These are phyloP conservation scores for Atta texana DNA, from an alignment of 1,140 invertebrate species.

Conservation along the genomic window DNA sequence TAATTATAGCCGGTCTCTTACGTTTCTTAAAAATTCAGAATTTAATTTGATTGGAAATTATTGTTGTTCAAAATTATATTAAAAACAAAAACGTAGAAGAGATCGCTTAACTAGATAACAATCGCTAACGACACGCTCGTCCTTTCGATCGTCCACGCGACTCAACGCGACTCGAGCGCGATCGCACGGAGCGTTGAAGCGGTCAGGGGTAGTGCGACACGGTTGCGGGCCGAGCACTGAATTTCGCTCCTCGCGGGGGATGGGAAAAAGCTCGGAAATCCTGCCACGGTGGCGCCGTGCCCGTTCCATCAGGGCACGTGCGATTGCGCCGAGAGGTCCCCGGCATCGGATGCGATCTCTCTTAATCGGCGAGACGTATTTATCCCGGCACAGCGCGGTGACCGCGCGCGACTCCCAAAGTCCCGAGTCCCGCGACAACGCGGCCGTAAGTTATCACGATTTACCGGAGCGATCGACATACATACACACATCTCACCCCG, in stretches of 20 bases:
- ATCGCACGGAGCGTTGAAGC: conserved; percentile 10
- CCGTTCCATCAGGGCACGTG: conserved; percentile 50
- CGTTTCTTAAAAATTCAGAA: too few species aligned
- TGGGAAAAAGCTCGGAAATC: conserved; percentile 62
- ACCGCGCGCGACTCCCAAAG: conserved; percentile 8
- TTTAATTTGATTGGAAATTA: neutral
- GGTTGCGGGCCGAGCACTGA: conserved; percentile 69
- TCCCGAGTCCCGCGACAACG: conserved; percentile 4
- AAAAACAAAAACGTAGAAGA: neutral
- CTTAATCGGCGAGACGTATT: conserved; percentile 51
- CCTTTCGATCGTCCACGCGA: neutral
- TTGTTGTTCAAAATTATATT: neutral
- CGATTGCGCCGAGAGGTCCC: conserved; percentile 70
- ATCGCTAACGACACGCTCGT: neutral
- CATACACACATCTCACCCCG: conserved; percentile 1
- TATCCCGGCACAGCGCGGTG: neutral
- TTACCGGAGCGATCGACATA: conserved; percentile 41
- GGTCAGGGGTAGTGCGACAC: conserved; percentile 48
- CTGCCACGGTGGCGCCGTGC: conserved; percentile 68
- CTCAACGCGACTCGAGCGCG: neutral
- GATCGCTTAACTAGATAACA: neutral
- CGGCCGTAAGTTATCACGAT: conserved; percentile 51
- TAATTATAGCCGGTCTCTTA: neutral
- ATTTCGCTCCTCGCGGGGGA: conserved; percentile 49
- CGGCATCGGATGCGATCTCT: conserved; percentile 48